These are phyloP conservation scores for Drosophila leontia DNA, from an alignment of 1,140 invertebrate genomes.

Conservation along the genomic window DNA sequence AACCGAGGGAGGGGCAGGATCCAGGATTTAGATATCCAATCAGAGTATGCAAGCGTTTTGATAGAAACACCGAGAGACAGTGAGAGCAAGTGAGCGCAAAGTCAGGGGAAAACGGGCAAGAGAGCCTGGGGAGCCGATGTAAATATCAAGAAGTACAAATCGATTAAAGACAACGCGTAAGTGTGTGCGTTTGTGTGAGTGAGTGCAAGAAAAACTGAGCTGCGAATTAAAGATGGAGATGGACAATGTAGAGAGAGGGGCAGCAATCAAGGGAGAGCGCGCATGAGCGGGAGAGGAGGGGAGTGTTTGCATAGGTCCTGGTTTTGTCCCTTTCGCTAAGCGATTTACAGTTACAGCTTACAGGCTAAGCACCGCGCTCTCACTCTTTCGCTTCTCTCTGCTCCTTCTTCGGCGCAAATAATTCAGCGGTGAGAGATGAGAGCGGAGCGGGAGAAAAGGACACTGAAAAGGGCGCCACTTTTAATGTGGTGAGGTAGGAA, in stretches of 20 bases:
- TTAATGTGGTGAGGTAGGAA: constrained; percentile 81
- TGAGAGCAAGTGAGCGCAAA: constrained; percentile 6
- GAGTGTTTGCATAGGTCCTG: constrained; percentile 79
- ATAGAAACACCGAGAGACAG: constrained; percentile 57
- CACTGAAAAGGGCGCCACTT: constrained; percentile 77
- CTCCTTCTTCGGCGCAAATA: constrained; percentile 52
- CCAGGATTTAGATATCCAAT: constrained; percentile 82
- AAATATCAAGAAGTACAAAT: constrained; percentile 83
- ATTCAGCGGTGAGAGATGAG: constrained; percentile 41
- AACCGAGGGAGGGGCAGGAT: constrained; percentile 54
- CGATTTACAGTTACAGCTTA: constrained; percentile 70
- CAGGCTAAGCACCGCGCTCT: constrained; percentile 48
- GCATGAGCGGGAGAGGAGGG: constrained; percentile 55
- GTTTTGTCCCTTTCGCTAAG: constrained; percentile 62
- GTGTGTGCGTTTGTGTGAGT: constrained; percentile 40
- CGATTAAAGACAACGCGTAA: constrained; percentile 77
- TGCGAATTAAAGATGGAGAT: constrained; percentile 58
- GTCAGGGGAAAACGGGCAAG: constrained; percentile 11
- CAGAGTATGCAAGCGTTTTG: constrained; percentile 72
- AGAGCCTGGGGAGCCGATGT: constrained; percentile 50
- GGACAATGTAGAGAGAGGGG: constrained; percentile 24
- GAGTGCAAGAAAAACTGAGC: constrained; percentile 42
- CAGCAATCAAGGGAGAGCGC: constrained; percentile 28
- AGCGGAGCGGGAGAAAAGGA: constrained; percentile 49
- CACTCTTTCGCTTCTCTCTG: constrained; percentile 33